A percentile compares a stretch with the other conserved stretches of the same genome.
These are phyloP conservation scores for Heteropelma amictum DNA, from an alignment of 2,888 invertebrate genomes.

Conservation along the genomic window DNA sequence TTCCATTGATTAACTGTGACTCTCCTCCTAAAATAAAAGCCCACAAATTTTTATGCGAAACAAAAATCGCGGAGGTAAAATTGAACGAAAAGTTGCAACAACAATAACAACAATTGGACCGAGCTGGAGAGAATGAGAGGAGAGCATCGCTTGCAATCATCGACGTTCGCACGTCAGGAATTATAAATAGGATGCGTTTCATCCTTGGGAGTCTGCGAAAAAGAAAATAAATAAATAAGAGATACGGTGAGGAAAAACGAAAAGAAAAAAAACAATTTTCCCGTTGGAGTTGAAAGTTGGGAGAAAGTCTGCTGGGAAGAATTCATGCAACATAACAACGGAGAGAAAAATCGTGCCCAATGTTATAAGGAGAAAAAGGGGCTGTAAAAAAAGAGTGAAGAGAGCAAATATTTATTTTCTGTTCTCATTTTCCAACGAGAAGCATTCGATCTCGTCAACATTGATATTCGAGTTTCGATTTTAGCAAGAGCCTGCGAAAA, in stretches of 20 bases:
- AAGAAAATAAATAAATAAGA: slow-evolving; percentile 25
- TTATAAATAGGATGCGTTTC: slow-evolving; percentile 39
- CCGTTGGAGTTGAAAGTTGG: too few species aligned
- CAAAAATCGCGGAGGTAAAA: neutral
- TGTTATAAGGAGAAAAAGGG: slow-evolving; percentile 29
- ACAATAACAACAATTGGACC: slow-evolving; percentile 1
- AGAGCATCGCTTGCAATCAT: neutral
- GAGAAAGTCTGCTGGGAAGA: too few species aligned
- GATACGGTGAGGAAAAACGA: slow-evolving; percentile 1
- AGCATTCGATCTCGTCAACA: too few species aligned
- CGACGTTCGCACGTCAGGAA: slow-evolving; percentile 29
- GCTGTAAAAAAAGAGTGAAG: neutral
- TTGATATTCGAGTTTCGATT: too few species aligned
- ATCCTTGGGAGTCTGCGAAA: slow-evolving; percentile 58
- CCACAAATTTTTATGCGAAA: slow-evolving; percentile 7
- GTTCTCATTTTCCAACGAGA: too few species aligned
- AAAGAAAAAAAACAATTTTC: slow-evolving; percentile 3
- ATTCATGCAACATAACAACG: slow-evolving; percentile 35
- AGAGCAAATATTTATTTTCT: neutral
- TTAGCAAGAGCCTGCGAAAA: too few species aligned
- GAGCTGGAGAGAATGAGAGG: slow-evolving; percentile 12
- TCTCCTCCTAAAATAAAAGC: neutral
- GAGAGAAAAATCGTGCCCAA: slow-evolving; percentile 30
- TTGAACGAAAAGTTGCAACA: slow-evolving; percentile 2
- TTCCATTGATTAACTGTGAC: too few species aligned